Base-by-base conservation (phyloP, 2,888 invertebrate genomes). In the Bugulina stolonifera region DNA sequence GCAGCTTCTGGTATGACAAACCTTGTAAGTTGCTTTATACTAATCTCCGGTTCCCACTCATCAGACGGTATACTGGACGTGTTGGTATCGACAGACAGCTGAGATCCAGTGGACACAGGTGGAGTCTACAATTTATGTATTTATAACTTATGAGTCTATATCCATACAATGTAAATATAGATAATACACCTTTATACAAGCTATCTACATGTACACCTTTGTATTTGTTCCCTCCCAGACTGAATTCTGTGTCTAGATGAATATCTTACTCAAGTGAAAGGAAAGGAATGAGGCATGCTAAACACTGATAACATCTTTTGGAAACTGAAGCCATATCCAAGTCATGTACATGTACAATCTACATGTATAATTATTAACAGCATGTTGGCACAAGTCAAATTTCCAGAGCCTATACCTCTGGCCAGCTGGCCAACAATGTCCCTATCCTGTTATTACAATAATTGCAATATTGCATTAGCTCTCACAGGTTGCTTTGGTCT, bases 71-170 rank as follows among this genome's bases (percentile, higher is more conserved):
- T 64, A 32, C 18, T 25, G 64, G 64, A 64, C 3, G 64, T 64
- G 32, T 27, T 64, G 22, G 64, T 64, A 14, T 64, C 64, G 1
- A 64, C 34, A 27, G 64, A 64, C 2, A 64, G 64, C 64, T 64
- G 64, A 32, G 64, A 64, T 3, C 64, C 64, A n/a, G 25, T 64
- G 34, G 64, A 64, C 10, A 34, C 34, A 25, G 64, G 64, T 3
- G 64, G 64, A 14, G 29, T 64, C 64, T 64, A 32, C 25, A 64
- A 64, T 43, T 10, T 18, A 43, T 43, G 43, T 10, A 43, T 43
- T n/a, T n/a, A n/a, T n/a, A n/a, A n/a, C n/a, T n/a, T n/a, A n/a
- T n/a, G n/a, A n/a, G n/a, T n/a, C n/a, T n/a, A n/a, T n/a, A n/a
- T n/a, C n/a, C n/a, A n/a, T n/a, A n/a, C n/a, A n/a, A n/a, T n/a